Conservation (phyloP, 2,113 vertebrate genomes). For the Rhinolophus sinicus region DNA sequence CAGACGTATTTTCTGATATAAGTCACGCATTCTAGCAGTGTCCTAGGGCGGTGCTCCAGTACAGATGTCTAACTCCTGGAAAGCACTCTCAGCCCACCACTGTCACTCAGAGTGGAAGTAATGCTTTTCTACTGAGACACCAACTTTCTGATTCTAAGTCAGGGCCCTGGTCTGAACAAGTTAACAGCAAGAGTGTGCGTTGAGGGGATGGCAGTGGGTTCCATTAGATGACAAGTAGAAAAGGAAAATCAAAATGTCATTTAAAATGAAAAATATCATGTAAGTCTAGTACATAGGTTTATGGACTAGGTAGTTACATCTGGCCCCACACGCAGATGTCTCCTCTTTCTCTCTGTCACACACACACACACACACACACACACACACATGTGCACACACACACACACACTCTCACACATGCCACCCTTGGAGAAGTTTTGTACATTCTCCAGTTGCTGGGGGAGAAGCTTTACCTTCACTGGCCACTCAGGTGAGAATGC, state of each 20-base stretch:
- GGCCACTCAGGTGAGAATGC: not conserved
- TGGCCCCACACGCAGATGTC: not conserved
- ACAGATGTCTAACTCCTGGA: not conserved
- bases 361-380: not conserved
- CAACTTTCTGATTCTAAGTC: not conserved
- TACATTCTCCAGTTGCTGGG: not conserved
- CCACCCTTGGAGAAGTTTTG: not conserved
- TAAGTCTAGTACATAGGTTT: not conserved
- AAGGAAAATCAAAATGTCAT: not conserved
- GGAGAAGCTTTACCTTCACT: not conserved
- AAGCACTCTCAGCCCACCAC: fast-evolving
- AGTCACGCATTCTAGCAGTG: too few relatives aligned
- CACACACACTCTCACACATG: not conserved
- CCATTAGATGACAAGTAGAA: not conserved
- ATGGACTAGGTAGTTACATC: not conserved
- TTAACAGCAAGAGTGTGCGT: not conserved
- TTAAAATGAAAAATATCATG: not conserved
- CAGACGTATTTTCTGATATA: not conserved
- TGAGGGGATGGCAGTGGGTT: fast-evolving
- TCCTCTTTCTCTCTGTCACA: not conserved
- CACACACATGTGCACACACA: not conserved
- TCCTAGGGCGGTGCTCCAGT: not conserved
- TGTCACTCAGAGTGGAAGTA: not conserved
- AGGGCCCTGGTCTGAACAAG: not conserved
- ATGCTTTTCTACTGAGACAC: not conserved